A percentile compares a stretch with the other conserved stretches of the same genome.
Evolutionary conservation across 2,113 vertebrate species (phyloP).

Genomic region (Cyphomyrus discorhynchus): DNA sequence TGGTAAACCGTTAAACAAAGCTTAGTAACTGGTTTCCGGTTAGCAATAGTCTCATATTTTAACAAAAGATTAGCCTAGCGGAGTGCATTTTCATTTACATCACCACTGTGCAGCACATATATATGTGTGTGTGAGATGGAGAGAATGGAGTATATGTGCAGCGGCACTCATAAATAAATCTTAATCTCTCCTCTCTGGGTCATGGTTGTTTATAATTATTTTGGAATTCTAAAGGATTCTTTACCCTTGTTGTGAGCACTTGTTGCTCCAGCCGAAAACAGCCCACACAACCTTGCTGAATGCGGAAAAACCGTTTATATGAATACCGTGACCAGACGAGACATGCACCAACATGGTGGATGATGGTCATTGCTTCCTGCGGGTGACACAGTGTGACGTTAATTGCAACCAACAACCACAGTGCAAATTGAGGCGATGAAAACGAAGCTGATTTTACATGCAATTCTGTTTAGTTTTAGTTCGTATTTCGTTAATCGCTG

Average conservation of each 20-base stretch:
- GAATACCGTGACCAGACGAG: not conserved
- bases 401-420: not conserved
- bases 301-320: not conserved
- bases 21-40: not conserved
- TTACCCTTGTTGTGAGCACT: not conserved
- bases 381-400: not conserved
- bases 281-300: too few relatives aligned
- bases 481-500: not conserved
- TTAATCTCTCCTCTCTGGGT: not conserved
- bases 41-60: not conserved
- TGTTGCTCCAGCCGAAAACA: not conserved
- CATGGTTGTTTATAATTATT: not conserved
- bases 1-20: not conserved
- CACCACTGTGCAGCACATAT: not conserved
- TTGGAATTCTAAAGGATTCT: not conserved
- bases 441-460: not conserved
- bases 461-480: not conserved
- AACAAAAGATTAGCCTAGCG: not conserved
- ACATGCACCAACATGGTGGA: not conserved
- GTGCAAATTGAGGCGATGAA: not conserved
- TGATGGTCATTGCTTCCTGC: not conserved
- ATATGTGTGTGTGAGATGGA: not conserved
- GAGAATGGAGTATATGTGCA: not conserved
- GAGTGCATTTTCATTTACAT: not conserved
- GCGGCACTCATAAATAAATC: not conserved